A percentile compares a stretch with the other conserved stretches of the same genome.
These are phyloP conservation scores for Drosophila picticornis DNA, from an alignment of 2,888 invertebrate genomes.

Conservation along the genomic window DNA sequence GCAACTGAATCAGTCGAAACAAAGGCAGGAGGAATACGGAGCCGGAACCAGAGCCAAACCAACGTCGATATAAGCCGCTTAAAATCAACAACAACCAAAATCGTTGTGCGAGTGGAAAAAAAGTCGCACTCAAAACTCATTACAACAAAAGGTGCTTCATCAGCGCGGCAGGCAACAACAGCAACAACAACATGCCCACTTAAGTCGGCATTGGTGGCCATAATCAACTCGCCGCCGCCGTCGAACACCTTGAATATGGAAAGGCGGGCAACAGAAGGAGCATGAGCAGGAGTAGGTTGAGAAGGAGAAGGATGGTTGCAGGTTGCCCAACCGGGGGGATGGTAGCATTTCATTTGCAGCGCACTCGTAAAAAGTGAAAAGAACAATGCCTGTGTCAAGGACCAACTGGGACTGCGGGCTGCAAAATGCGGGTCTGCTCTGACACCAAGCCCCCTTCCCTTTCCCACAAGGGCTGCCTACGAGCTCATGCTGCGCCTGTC, in stretches of 20 bases:
- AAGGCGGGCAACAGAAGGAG: not conserved
- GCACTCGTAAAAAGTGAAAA: slow-evolving; percentile 73
- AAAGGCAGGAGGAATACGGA: slow-evolving; percentile 1
- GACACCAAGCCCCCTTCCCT: not conserved
- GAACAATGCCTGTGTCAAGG: slow-evolving; percentile 71
- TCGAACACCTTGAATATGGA: slow-evolving; percentile 63
- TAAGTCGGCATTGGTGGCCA: slow-evolving; percentile 72
- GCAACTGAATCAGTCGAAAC: slow-evolving; percentile 40
- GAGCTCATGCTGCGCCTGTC: slow-evolving; percentile 63
- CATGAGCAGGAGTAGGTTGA: not conserved
- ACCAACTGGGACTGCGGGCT: slow-evolving; percentile 45
- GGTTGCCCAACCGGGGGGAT: not conserved
- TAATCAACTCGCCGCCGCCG: slow-evolving; percentile 65
- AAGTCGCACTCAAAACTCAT: slow-evolving; percentile 78
- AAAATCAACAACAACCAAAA: slow-evolving; percentile 59
- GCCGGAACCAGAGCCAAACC: slow-evolving; percentile 9
- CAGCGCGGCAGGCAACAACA: slow-evolving; percentile 45
- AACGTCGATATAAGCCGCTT: slow-evolving; percentile 68
- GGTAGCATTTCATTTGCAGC: slow-evolving; percentile 70
- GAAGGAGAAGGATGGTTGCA: not conserved
- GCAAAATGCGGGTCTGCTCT: slow-evolving; percentile 42
- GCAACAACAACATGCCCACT: slow-evolving; percentile 56
- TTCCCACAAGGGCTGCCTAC: not conserved
- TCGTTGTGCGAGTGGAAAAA: slow-evolving; percentile 19
- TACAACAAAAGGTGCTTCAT: slow-evolving; percentile 82